These are phyloP conservation scores for Drosophila seclusa DNA, from an alignment of 2,888 invertebrate genomes.

Conservation along the genomic window DNA sequence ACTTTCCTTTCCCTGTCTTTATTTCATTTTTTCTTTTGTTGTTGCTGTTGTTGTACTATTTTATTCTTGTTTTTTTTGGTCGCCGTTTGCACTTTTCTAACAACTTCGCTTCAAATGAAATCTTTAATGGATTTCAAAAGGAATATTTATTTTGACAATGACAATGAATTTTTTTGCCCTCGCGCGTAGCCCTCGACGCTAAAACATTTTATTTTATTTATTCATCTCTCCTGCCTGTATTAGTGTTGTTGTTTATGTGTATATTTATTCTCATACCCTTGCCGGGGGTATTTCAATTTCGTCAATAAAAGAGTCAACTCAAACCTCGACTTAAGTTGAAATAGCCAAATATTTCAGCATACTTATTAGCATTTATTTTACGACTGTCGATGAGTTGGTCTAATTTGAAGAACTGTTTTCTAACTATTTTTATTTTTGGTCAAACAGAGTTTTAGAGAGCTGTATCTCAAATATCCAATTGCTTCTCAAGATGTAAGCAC, in stretches of 20 bases:
- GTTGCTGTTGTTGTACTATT: conserved; percentile 1
- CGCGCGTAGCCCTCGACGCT: conserved; percentile 12
- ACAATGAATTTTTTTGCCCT: conserved; percentile 62
- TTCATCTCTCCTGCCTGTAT: conserved; percentile 41
- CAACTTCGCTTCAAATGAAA: conserved; percentile 66
- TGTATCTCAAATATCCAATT: not conserved
- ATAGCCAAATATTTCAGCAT: not conserved
- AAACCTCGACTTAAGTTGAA: not conserved
- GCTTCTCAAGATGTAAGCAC: not conserved
- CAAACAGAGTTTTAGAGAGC: not conserved
- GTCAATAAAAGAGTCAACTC: not conserved
- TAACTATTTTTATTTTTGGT: not conserved
- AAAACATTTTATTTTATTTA: conserved; percentile 64
- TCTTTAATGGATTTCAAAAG: conserved; percentile 71
- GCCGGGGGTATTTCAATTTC: not conserved
- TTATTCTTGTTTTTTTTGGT: conserved; percentile 20
- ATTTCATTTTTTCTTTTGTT: not conserved
- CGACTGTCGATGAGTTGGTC: not conserved
- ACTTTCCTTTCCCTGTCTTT: conserved; percentile 15
- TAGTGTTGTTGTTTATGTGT: conserved; percentile 12
- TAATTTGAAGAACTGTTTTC: not conserved
- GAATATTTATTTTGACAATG: conserved; percentile 74
- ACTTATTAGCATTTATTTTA: not conserved
- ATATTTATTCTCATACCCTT: conserved; percentile 5
- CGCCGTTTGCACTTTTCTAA: conserved; percentile 63